Percentiles rank a stretch among this genome's conserved stretches.
phyloP scores from a whole-genome alignment of 37 sponge, comb jelly and placozoan species.

The Cladorhizidae sp. region DNA sequence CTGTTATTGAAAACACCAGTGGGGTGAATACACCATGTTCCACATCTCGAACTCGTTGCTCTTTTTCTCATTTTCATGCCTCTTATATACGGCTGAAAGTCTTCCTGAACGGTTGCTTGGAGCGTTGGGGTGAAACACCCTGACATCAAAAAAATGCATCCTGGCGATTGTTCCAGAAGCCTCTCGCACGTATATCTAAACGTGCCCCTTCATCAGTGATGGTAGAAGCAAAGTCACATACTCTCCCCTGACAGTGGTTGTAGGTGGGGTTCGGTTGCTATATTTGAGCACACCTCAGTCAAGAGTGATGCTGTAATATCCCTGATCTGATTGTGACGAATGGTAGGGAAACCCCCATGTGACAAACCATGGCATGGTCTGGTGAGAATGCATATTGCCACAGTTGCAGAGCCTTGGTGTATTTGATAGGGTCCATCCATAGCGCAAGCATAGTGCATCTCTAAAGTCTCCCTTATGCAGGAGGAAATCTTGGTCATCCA shows the following conservation, averaged over 20 bases:
- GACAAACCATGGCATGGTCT: too few species aligned
- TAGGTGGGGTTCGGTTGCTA: constrained; percentile 30
- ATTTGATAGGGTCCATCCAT: constrained; percentile 31
- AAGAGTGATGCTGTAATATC: constrained; percentile 42
- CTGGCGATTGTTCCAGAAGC: constrained; percentile 26
- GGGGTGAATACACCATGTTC: constrained; percentile 51
- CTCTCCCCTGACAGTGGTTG: constrained; percentile 34
- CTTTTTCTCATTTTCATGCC: constrained; percentile 24
- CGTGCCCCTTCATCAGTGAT: constrained; percentile 29
- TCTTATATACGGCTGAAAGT: constrained; percentile 19
- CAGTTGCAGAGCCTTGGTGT: constrained; percentile 28
- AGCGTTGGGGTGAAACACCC: constrained; percentile 45
- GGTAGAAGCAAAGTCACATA: not conserved
- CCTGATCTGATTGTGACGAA: constrained; percentile 39
- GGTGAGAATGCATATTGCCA: constrained; percentile 1
- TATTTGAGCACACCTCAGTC: constrained; percentile 42
- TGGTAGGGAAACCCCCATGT: constrained; percentile 34
- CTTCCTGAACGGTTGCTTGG: constrained; percentile 17
- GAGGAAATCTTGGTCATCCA: constrained; percentile 10
- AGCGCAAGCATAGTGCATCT: constrained; percentile 41
- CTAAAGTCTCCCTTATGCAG: constrained; percentile 35
- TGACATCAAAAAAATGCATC: constrained; percentile 49
- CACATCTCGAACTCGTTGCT: constrained; percentile 16
- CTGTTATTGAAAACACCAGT: constrained; percentile 30
- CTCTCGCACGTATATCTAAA: constrained; percentile 28